These are phyloP conservation scores for Edolisoma coerulescens DNA, from an alignment of 2,113 vertebrate genomes.

Conservation along the genomic window DNA sequence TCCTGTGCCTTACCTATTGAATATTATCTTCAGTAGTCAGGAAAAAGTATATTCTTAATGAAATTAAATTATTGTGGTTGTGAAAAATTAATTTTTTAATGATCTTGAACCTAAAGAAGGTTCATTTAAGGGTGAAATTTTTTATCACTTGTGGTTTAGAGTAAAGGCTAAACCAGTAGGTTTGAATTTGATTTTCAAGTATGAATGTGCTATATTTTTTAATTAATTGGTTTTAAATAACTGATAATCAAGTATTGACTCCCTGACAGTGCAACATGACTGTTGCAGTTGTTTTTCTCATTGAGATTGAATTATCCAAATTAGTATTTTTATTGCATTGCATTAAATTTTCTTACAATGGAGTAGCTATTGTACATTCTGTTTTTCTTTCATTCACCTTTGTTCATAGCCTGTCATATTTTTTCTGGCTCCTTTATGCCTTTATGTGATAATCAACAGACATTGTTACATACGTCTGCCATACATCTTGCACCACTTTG, in stretches of 20 bases:
- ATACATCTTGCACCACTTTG: background rate
- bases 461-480: background rate
- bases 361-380: background rate
- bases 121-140: background rate
- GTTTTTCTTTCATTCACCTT: background rate
- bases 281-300: background rate
- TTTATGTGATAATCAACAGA: background rate
- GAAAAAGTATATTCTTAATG: background rate
- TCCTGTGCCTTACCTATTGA: background rate
- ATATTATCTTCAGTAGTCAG: background rate
- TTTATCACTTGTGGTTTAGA: background rate
- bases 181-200: background rate
- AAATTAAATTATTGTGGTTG: background rate
- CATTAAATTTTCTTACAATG: background rate
- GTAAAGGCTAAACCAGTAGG: background rate
- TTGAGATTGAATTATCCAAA: background rate
- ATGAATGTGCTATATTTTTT: background rate
- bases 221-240: background rate
- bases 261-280: fast-evolving
- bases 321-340: background rate
- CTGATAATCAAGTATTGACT: background rate
- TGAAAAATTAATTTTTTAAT: background rate
- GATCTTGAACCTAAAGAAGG: background rate
- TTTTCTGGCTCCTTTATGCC: background rate
- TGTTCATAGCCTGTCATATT: background rate